phyloP scores from a whole-genome alignment of 1,140 invertebrate species.

The Euschistus heros region DNA sequence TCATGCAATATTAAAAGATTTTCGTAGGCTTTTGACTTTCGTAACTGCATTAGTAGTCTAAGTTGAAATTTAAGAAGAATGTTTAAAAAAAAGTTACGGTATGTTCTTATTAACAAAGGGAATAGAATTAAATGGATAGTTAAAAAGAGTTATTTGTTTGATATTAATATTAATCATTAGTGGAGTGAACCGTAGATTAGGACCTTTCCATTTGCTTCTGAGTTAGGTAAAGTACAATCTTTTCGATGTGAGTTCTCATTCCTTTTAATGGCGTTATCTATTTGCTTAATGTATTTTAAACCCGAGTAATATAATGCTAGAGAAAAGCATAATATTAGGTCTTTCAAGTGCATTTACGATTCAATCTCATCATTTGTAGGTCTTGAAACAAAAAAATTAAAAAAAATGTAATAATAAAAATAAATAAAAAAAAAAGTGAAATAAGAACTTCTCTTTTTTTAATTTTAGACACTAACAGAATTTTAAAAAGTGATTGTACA shows the following conservation, averaged over 20 bases:
- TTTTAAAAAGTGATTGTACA: conserved; percentile 1
- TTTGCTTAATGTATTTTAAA: conserved; percentile 16
- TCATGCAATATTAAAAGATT: conserved; percentile 11
- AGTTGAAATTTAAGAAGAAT: conserved; percentile 16
- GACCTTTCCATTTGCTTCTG: conserved; percentile 8
- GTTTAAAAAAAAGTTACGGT: neutral
- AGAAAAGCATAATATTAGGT: conserved; percentile 4
- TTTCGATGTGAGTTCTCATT: conserved; percentile 16
- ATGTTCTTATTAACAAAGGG: conserved; percentile 8
- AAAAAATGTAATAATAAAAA: too few species aligned
- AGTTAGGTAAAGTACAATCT: conserved; percentile 10
- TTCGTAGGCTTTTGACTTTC: conserved; percentile 15
- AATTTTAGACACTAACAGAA: too few species aligned
- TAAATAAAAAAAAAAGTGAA: conserved; percentile 1
- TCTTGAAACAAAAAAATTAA: too few species aligned
- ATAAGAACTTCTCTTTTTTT: neutral
- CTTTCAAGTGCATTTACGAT: conserved; percentile 20
- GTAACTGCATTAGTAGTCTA: conserved; percentile 13
- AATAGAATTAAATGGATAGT: conserved; percentile 12
- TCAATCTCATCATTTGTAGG: conserved; percentile 1
- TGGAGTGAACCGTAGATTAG: conserved; percentile 5
- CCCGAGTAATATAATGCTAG: conserved; percentile 11
- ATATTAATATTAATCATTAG: neutral
- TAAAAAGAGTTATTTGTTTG: conserved; percentile 8
- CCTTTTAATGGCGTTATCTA: conserved; percentile 15